Conservation (phyloP, 2,113 vertebrate genomes). For the Sinocyclocheilus rhinocerous region DNA sequence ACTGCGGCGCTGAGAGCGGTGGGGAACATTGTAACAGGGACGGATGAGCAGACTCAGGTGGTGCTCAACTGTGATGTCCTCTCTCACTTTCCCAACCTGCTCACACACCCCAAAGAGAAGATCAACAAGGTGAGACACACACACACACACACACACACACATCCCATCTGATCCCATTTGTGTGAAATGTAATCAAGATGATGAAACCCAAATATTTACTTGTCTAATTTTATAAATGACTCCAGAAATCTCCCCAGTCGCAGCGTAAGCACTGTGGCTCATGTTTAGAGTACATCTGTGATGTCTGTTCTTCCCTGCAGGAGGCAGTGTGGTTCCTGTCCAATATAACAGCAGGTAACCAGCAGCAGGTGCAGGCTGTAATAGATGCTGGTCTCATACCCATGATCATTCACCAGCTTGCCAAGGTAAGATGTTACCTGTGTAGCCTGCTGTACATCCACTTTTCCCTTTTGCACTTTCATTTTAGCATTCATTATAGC, state of each 20-base stretch:
- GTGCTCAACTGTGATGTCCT: slow-evolving; percentile 99
- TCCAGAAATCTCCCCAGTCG: not conserved
- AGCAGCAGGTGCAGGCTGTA: slow-evolving; percentile 98
- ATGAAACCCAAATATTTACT: not conserved
- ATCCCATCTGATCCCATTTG: not conserved
- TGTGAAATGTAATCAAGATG: not conserved
- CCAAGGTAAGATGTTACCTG: slow-evolving; percentile 82
- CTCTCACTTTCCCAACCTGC: slow-evolving; percentile 93
- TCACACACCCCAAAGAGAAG: slow-evolving; percentile 98
- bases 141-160: not conserved
- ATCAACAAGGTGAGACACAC: slow-evolving; percentile 90
- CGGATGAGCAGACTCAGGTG: slow-evolving; percentile 98
- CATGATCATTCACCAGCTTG: slow-evolving; percentile 99
- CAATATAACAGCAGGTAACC: slow-evolving; percentile 99
- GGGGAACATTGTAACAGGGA: slow-evolving; percentile 98
- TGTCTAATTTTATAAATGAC: not conserved
- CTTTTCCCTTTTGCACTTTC: not conserved
- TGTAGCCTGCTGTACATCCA: not conserved
- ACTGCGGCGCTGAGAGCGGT: slow-evolving; percentile 97
- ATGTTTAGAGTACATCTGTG: slow-evolving; percentile 24
- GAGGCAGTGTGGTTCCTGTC: slow-evolving; percentile 99
- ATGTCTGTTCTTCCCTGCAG: slow-evolving; percentile 73
- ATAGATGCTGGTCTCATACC: slow-evolving; percentile 98
- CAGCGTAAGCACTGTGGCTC: not conserved
- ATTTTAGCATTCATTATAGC: not conserved